Base-by-base conservation (phyloP, 2,113 vertebrate species). In the Ascaphus truei region DNA sequence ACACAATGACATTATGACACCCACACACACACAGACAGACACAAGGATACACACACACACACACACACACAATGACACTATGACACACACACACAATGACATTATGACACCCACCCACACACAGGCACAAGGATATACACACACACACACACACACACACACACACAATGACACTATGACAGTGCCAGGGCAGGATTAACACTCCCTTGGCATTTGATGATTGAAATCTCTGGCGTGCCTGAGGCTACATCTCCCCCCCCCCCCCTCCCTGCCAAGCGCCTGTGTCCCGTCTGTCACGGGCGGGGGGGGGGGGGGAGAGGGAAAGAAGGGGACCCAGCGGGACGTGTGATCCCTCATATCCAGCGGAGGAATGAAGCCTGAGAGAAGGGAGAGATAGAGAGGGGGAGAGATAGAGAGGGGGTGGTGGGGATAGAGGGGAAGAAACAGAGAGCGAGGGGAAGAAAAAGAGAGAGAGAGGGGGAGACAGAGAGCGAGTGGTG, bases 191-290 rank as follows among this genome's bases (percentile, higher is more conserved):
- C 22, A 62, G 66, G 66, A 68, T 68, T 68, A 68, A 12, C 30
- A 60, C 66, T 59, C 52, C 55, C 23, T 15, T 59, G 55, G 23
- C 55, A 37, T 51, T 50, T 4, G 33, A 68, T 68, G 36, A 22
- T 58, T 68, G 34, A 59, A 6, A 68, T 68, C 55, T 13, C 30
- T 50, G 12, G n/a, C 66, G 39, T 68, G 53, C 55, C 66, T 50
- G 55, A 31, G 22, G 66, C 41, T 33, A 26, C n/a, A 23, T 58
- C 60, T 29, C 66, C 62, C 23, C 16, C 16, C 22, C 31, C 27
- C 53, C 34, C 59, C 60, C 56, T 59, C 11, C 22, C 20, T 37
- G 41, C n/a, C n/a, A n/a, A n/a, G n/a, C 6, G 23, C 23, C 23
- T 9, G 41, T 39, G 50, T 47, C 36, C n/a, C 22, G n/a, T 50